These are phyloP conservation scores for Ennomos quercinarius DNA, from an alignment of 2,888 invertebrate genomes.

Conservation along the genomic window DNA sequence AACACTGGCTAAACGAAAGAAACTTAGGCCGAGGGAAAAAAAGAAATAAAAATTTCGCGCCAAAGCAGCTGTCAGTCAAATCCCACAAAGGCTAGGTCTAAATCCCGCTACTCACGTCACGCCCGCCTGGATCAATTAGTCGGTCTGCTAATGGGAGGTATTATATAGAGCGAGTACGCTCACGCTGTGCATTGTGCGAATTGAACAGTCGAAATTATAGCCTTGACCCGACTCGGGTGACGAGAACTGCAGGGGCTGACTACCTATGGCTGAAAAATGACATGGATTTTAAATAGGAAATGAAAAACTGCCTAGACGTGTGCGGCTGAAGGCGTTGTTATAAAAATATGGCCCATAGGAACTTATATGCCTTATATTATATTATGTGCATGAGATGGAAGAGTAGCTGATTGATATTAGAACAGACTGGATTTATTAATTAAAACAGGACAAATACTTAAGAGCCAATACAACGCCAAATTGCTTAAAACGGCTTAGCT, in stretches of 20 bases:
- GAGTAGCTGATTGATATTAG: no score
- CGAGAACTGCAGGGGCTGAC: constrained; percentile 33
- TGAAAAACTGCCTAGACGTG: no score
- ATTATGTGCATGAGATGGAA: no score
- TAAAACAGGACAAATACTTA: no score
- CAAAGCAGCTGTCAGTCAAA: constrained; percentile 5
- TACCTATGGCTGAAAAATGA: constrained; percentile 37
- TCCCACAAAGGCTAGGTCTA: constrained; percentile 4
- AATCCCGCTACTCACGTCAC: constrained; percentile 10
- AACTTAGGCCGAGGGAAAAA: not conserved
- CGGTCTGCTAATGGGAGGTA: constrained; percentile 32
- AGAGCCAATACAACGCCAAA: no score
- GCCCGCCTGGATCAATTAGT: constrained; percentile 26
- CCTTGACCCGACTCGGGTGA: constrained; percentile 52
- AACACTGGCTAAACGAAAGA: no score
- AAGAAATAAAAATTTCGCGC: not conserved
- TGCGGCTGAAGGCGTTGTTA: no score
- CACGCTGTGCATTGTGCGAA: constrained; percentile 38
- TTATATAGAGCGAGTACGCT: constrained; percentile 26
- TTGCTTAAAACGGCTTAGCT: no score
- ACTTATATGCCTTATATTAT: no score
- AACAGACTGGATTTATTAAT: no score
- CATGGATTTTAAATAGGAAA: no score
- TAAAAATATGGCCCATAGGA: no score
- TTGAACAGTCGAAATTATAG: constrained; percentile 57